Conservation (phyloP, 2,888 invertebrate species). For the Octonoba sinensis region DNA sequence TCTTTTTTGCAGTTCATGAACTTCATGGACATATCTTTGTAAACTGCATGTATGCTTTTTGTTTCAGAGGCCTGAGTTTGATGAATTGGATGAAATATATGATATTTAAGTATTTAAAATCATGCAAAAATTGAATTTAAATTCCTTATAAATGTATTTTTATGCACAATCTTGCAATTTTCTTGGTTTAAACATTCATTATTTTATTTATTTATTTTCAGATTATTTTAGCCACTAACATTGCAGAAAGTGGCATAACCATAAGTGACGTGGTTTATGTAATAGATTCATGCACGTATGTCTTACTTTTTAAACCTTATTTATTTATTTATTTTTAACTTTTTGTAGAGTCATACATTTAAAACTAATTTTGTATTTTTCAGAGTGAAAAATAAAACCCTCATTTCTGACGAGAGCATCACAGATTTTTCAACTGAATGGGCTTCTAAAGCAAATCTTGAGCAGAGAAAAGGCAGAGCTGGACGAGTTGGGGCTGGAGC, state of each 20-base stretch:
- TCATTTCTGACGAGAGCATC: slow-evolving; percentile 98
- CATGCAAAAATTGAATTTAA: too few species aligned
- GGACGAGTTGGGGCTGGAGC: slow-evolving; percentile 94
- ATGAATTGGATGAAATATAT: too few species aligned
- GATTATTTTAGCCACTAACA: slow-evolving; percentile 97
- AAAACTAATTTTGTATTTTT: slow-evolving; percentile 39
- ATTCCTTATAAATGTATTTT: neutral
- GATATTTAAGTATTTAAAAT: too few species aligned
- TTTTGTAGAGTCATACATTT: neutral
- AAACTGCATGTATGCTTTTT: too few species aligned
- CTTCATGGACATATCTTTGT: too few species aligned
- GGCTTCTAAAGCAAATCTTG: slow-evolving; percentile 92
- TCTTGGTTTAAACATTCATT: neutral
- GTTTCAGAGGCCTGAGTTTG: too few species aligned
- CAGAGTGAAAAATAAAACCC: slow-evolving; percentile 93
- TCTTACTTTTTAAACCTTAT: slow-evolving; percentile 33
- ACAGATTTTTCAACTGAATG: slow-evolving; percentile 95
- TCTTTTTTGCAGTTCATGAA: too few species aligned
- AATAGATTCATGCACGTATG: slow-evolving; percentile 91
- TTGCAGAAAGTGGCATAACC: slow-evolving; percentile 97
- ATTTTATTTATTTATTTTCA: slow-evolving; percentile 70
- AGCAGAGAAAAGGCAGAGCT: slow-evolving; percentile 94
- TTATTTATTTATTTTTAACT: too few species aligned
- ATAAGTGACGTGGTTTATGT: slow-evolving; percentile 99
- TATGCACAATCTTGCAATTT: neutral